A percentile compares a stretch with the other conserved stretches of the same genome.
Evolutionary conservation across 2,113 vertebrate species (phyloP).

Genomic region (Xenopus tropicalis): DNA sequence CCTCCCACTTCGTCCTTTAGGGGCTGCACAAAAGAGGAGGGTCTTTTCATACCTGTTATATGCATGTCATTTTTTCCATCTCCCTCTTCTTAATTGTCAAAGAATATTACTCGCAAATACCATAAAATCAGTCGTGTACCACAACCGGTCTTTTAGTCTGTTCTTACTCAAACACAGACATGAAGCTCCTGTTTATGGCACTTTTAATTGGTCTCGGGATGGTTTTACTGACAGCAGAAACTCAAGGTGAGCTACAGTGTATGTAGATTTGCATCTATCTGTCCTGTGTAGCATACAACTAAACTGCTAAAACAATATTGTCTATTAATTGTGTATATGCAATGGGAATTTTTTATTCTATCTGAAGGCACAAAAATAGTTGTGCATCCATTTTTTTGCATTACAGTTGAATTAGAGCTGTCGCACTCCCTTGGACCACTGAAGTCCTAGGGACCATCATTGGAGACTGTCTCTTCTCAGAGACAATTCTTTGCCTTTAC

Average conservation of each 20-base stretch:
- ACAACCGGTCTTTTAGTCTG: background rate
- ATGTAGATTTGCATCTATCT: no score
- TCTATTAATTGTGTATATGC: no score
- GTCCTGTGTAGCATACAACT: no score
- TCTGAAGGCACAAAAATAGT: no score
- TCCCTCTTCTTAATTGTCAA: background rate
- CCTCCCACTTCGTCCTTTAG: conserved; percentile 2
- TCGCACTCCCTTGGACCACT: no score
- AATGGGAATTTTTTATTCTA: no score
- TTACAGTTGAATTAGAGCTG: no score
- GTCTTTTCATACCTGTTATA: background rate
- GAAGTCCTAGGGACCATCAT: no score
- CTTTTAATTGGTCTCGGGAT: conserved; percentile 3
- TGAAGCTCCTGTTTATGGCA: background rate
- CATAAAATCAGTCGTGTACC: background rate
- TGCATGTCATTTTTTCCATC: conserved; percentile 4
- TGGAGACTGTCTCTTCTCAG: no score
- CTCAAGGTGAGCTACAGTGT: conserved; percentile 5
- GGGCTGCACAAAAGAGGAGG: conserved; percentile 15
- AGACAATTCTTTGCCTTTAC: no score
- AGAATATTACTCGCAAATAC: background rate
- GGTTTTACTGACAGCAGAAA: background rate
- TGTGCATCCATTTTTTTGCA: no score
- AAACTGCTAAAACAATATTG: no score
- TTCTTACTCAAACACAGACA: conserved; percentile 4